Evolutionary conservation across 1,140 invertebrate genomes (phyloP).

Genomic region (Papilio glaucus): DNA sequence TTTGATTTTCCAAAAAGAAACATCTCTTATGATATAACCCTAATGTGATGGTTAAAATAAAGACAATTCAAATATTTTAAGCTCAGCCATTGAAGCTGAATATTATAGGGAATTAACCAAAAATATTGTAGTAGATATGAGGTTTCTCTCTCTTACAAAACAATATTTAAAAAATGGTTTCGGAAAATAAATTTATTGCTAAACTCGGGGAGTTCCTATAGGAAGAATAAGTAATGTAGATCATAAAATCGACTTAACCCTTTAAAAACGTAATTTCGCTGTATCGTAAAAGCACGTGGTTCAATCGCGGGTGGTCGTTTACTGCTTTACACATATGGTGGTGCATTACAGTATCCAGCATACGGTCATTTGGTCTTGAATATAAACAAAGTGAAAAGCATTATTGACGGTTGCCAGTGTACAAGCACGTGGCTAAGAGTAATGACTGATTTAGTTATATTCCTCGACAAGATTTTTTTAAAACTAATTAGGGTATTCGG

Average conservation of each 20-base stretch:
- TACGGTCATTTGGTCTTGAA: conserved; percentile 25
- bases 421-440: conserved; percentile 6
- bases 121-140: not conserved
- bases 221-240: not conserved
- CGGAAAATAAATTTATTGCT: not conserved
- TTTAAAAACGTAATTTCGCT: conserved; percentile 25
- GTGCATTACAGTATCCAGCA: conserved; percentile 19
- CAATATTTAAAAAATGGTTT: not conserved
- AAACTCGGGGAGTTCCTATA: not conserved
- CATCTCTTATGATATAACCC: too few relatives aligned
- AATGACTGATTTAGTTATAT: conserved; percentile 5
- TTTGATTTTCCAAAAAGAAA: too few relatives aligned
- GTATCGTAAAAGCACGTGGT: conserved; percentile 20
- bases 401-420: not conserved
- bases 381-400: conserved; percentile 20
- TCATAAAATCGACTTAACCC: not conserved
- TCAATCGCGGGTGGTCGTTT: conserved; percentile 25
- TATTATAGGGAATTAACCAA: too few relatives aligned
- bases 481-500: too few relatives aligned
- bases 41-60: too few relatives aligned
- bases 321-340: conserved; percentile 23
- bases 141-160: not conserved
- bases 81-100: too few relatives aligned
- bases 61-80: too few relatives aligned
- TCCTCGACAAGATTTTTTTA: not conserved